Evolutionary conservation across 2,113 vertebrate species (phyloP), one percentile per base, ranked within the genome.

Genomic region (Chionodraco myersi): DNA sequence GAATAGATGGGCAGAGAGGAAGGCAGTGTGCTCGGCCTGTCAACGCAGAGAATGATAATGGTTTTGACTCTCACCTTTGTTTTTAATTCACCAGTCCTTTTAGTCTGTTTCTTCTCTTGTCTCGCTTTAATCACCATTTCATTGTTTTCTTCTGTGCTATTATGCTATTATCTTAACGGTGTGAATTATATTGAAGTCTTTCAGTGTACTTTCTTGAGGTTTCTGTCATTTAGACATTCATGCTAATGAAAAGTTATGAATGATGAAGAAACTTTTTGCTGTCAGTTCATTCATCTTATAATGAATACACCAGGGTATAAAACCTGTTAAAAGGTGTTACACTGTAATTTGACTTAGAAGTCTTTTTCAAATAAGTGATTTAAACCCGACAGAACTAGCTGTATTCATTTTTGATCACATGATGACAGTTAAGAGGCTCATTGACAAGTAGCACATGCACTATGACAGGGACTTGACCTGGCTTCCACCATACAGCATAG

Each of bases 1-100:
- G 86, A 86, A 86, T 80, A 88, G 88, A 88, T 67, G 68, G 83
- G 80, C 78, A 47, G 72, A 73, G 71, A 76, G 68, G 77, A 72
- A 75, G 68, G 58, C 60, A 34, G 44, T 74, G 51, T 41, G 51
- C 70, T 79, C 63, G 45, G 71, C 63, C 83, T 89, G 79, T 83
- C 77, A 72, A 41, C 26, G 23, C 4, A 68, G 36, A 72, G 60
- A 69, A 66, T 44, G 41, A 73, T 87, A 87, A 82, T 77, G 61
- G 61, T 72, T 86, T 68, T 63, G 75, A 34, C 53, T 13, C 59
- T 87, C 63, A 82, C 80, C 75, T 53, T 60, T 72, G 47, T 58
- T 74, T 56, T 16, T 3, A 18, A 80, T 74, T 13, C 61, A 72
- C 68, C 49, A 21, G 60, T 75, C 61, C 47, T 77, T 52, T 71